Evolutionary conservation across 1,140 invertebrate species (phyloP).

Genomic region (Hyles vespertilio): DNA sequence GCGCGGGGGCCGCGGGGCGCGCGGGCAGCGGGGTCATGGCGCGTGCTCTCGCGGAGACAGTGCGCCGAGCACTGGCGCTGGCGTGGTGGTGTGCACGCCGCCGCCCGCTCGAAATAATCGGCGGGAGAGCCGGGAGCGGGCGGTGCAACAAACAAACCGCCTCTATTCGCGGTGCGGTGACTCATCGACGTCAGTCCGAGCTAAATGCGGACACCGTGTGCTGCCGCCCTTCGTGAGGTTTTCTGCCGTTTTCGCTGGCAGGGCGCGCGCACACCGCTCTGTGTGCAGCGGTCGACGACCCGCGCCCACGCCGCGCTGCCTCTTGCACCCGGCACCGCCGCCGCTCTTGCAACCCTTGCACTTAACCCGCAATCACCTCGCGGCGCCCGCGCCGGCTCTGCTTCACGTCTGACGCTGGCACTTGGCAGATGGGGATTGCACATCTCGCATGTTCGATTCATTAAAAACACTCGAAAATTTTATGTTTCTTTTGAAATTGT

Average conservation of each 20-base stretch:
- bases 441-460: too few relatives aligned
- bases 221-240: constrained; percentile 72
- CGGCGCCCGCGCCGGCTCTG: neutral
- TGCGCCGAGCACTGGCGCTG: constrained; percentile 48
- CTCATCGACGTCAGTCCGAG: constrained; percentile 64
- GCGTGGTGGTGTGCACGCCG: constrained; percentile 23
- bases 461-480: too few relatives aligned
- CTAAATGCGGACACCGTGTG: constrained; percentile 71
- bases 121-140: constrained; percentile 73
- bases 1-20: constrained; percentile 62
- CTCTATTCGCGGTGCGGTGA: constrained; percentile 69
- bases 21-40: constrained; percentile 59
- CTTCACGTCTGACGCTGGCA: neutral
- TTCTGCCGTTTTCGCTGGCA: constrained; percentile 65
- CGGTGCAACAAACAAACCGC: constrained; percentile 72
- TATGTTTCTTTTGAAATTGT: too few relatives aligned
- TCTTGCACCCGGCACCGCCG: constrained; percentile 47
- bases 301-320: constrained; percentile 52
- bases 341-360: constrained; percentile 5
- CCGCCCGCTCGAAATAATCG: constrained; percentile 58
- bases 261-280: constrained; percentile 51
- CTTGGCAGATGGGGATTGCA: too few relatives aligned
- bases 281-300: constrained; percentile 63
- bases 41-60: constrained; percentile 49
- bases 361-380: neutral